Conservation (phyloP, 92 coral and sea anemone species). For the Phenganax marumi region DNA sequence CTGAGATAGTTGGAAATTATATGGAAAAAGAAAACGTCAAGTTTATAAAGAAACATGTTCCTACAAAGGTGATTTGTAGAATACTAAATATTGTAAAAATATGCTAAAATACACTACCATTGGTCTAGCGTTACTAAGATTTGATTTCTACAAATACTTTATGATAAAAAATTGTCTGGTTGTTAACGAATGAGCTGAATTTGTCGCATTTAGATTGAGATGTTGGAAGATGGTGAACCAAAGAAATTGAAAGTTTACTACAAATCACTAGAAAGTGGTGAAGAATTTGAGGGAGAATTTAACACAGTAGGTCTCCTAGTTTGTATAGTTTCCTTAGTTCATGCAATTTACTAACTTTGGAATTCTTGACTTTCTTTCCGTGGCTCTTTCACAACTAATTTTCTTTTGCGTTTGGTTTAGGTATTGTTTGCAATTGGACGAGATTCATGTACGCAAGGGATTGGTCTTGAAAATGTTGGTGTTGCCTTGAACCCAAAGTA, state of each 20-base stretch:
- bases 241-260: conserved; percentile 76
- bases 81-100: neutral
- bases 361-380: neutral
- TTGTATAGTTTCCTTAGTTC: neutral
- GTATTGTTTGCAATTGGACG: conserved; percentile 94
- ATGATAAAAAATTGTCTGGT: neutral
- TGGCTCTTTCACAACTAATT: neutral
- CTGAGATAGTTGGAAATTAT: conserved; percentile 78
- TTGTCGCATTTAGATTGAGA: conserved; percentile 57
- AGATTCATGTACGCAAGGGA: conserved; percentile 84
- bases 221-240: conserved; percentile 88
- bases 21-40: conserved; percentile 74
- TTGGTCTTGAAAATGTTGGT: conserved; percentile 87
- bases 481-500: conserved; percentile 84
- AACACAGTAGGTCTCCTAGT: conserved; percentile 66
- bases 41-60: conserved; percentile 79
- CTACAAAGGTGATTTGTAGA: conserved; percentile 62
- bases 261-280: conserved; percentile 72
- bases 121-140: neutral
- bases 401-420: conserved; percentile 21
- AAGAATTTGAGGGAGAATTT: conserved; percentile 74
- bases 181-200: too few species aligned
- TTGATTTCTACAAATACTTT: too few species aligned
- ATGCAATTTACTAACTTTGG: neutral
- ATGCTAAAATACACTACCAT: neutral